These are phyloP conservation scores for Ctena decussata DNA, from an alignment of 2,888 invertebrate species.

Conservation along the genomic window DNA sequence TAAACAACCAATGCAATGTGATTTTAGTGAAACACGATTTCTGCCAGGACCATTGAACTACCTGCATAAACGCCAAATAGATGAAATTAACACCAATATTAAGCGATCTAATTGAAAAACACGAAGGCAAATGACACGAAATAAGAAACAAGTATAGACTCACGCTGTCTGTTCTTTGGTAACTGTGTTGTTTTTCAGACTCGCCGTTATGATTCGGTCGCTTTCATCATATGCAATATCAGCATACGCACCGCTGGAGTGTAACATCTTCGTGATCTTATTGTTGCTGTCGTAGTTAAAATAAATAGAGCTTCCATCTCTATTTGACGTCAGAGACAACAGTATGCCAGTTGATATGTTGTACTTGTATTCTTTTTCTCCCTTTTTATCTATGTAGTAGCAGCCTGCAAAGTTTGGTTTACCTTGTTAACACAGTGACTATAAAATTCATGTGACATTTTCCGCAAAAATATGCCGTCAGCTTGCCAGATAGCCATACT, in stretches of 20 bases:
- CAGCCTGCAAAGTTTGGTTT: conserved; percentile 22
- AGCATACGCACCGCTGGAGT: conserved; percentile 26
- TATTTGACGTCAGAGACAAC: background rate
- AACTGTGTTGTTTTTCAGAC: background rate
- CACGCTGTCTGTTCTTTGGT: background rate
- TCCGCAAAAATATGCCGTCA: no score
- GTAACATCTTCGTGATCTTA: background rate
- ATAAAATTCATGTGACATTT: no score
- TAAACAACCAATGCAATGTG: no score
- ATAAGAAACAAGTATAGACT: no score
- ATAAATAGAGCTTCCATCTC: conserved; percentile 13
- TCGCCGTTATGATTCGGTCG: background rate
- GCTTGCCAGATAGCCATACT: no score
- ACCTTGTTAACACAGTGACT: no score
- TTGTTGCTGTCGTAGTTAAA: conserved; percentile 8
- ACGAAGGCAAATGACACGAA: no score
- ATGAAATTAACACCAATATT: no score
- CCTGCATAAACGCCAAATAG: no score
- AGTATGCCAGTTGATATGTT: background rate
- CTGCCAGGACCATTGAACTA: no score
- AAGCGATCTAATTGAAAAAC: no score
- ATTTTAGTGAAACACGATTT: no score
- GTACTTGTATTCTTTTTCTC: conserved; percentile 24
- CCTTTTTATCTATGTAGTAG: background rate
- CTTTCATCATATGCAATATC: conserved; percentile 9